Conservation (phyloP, 2,888 invertebrate genomes). For the Lepidocyrtoides sp. region DNA sequence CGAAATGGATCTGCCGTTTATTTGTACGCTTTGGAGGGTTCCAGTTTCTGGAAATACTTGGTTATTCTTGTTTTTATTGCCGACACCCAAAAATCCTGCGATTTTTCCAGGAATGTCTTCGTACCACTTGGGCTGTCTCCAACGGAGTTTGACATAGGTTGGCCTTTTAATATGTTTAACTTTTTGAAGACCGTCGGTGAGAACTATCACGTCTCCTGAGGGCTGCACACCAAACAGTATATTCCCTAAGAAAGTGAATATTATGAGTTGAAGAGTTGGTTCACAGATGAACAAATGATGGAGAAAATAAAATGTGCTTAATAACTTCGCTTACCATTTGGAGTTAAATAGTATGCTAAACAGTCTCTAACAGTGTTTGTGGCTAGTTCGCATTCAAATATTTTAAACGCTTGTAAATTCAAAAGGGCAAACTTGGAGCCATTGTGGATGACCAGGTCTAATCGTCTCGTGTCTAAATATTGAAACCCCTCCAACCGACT, state of each 20-base stretch:
- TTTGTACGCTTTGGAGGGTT: slow-evolving; percentile 2
- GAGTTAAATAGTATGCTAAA: slow-evolving; percentile 47
- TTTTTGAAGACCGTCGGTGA: slow-evolving; percentile 44
- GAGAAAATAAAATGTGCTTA: background rate
- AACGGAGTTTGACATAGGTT: slow-evolving; percentile 36
- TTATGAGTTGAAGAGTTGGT: too few species aligned
- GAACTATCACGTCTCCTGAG: slow-evolving; percentile 55
- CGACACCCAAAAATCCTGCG: background rate
- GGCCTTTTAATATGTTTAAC: slow-evolving; percentile 46
- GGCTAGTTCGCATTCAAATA: slow-evolving; percentile 53
- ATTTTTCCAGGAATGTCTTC: background rate
- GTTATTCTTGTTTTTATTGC: slow-evolving; percentile 20
- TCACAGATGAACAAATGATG: too few species aligned
- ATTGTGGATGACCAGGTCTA: slow-evolving; percentile 65
- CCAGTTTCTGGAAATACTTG: slow-evolving; percentile 33
- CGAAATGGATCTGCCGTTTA: background rate
- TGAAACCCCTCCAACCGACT: slow-evolving; percentile 42
- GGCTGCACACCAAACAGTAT: slow-evolving; percentile 57
- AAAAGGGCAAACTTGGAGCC: slow-evolving; percentile 49
- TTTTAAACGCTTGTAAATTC: slow-evolving; percentile 66
- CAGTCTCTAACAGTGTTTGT: slow-evolving; percentile 16
- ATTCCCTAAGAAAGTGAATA: too few species aligned
- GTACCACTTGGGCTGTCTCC: slow-evolving; percentile 37
- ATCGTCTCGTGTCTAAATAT: slow-evolving; percentile 33
- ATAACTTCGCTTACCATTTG: slow-evolving; percentile 20